Percentiles rank a stretch among this genome's conserved stretches.
Conservation (phyloP, 2,113 vertebrate species). For the Pterocles burchelli region DNA sequence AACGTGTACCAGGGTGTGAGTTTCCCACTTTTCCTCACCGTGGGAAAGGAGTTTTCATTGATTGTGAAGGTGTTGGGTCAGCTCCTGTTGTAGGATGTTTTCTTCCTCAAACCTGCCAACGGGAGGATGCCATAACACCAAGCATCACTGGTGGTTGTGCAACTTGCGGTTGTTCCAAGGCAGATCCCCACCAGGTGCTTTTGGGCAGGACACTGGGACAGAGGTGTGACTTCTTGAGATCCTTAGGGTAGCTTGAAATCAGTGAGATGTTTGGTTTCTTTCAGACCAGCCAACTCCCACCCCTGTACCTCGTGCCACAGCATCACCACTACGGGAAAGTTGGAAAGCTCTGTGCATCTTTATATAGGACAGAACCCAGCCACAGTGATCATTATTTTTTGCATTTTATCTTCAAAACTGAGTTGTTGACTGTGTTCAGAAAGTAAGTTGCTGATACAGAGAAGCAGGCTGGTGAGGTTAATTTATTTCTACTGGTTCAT, state of each 20-base stretch:
- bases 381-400: neutral
- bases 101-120: neutral
- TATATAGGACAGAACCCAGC: neutral
- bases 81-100: neutral
- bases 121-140: neutral
- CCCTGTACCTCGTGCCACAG: fast-evolving
- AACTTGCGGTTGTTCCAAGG: neutral
- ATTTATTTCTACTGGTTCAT: neutral
- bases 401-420: neutral
- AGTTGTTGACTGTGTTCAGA: neutral
- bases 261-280: neutral
- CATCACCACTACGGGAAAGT: neutral
- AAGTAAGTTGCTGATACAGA: neutral
- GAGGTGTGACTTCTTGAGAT: neutral
- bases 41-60: neutral
- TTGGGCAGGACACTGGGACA: neutral
- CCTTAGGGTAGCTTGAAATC: neutral
- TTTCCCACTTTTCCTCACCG: neutral
- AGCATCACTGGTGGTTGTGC: neutral
- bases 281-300: neutral
- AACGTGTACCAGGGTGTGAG: fast-evolving
- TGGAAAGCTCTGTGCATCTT: neutral
- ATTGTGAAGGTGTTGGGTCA: neutral
- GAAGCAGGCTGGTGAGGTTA: neutral
- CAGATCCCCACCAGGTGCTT: neutral